A percentile compares a stretch with the other conserved stretches of the same genome.
Conservation (phyloP, 2,797 vertebrate genomes). For the Ctenopoma multispine region DNA sequence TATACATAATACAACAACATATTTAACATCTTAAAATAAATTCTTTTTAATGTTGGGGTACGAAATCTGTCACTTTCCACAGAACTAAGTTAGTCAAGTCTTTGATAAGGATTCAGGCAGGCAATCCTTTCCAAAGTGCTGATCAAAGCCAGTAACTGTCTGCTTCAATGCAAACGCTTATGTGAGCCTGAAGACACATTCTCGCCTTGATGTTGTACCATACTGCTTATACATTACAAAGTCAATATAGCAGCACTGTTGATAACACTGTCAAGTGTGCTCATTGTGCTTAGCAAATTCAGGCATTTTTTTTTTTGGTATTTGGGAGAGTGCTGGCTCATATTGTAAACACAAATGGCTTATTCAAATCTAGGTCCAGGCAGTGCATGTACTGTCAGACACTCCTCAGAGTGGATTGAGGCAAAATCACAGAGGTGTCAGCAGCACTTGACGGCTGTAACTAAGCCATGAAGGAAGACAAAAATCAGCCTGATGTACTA, state of each 20-base stretch:
- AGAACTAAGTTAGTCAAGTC: slow-evolving; percentile 75
- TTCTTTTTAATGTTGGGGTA: slow-evolving; percentile 35
- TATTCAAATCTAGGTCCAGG: slow-evolving; percentile 83
- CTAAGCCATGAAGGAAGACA: slow-evolving; percentile 70
- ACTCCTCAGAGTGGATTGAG: slow-evolving; percentile 74
- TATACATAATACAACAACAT: slow-evolving; percentile 47
- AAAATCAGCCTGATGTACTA: slow-evolving; percentile 62
- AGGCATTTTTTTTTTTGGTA: slow-evolving; percentile 57
- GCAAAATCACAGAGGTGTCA: slow-evolving; percentile 78
- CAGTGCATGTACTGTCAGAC: slow-evolving; percentile 72
- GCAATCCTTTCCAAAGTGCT: slow-evolving; percentile 85
- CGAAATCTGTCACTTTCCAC: slow-evolving; percentile 81
- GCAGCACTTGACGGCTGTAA: slow-evolving; percentile 64
- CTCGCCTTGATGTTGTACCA: slow-evolving; percentile 84
- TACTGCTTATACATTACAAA: slow-evolving; percentile 83
- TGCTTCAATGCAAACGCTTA: slow-evolving; percentile 84
- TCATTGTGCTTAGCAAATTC: slow-evolving; percentile 82
- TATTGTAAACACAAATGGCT: slow-evolving; percentile 85
- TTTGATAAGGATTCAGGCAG: slow-evolving; percentile 85
- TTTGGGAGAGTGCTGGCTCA: slow-evolving; percentile 77
- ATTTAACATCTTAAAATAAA: no score
- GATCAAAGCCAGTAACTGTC: slow-evolving; percentile 86
- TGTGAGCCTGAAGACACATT: slow-evolving; percentile 82
- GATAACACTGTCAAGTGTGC: slow-evolving; percentile 81
- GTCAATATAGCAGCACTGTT: slow-evolving; percentile 80